A percentile compares a stretch with the other conserved stretches of the same genome.
Conservation (phyloP, 2,113 vertebrate genomes). For the Labeo rohita region DNA sequence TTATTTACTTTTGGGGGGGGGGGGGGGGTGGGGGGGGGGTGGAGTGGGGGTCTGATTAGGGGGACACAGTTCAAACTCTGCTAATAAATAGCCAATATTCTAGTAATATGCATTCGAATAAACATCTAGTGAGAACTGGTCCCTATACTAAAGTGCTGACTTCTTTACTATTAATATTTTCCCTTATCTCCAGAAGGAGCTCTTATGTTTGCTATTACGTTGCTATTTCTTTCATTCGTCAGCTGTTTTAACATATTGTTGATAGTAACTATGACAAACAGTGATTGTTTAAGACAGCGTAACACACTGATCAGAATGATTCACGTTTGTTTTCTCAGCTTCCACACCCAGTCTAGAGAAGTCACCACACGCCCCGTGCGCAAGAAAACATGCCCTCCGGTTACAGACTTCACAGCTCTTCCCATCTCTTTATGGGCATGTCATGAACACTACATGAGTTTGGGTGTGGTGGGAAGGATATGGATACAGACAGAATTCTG, state of each 20-base stretch:
- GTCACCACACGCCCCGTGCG: conserved; percentile 38
- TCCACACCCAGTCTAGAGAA: conserved; percentile 45
- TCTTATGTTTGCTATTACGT: not conserved
- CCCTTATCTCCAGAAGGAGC: not conserved
- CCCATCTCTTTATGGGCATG: conserved; percentile 6
- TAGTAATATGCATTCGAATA: too few relatives aligned
- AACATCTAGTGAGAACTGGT: too few relatives aligned
- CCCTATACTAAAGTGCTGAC: not conserved
- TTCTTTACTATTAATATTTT: not conserved
- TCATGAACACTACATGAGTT: not conserved
- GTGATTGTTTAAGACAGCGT: conserved; percentile 8
- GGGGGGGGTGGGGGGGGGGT: too few relatives aligned
- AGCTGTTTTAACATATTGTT: not conserved
- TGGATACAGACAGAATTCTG: not conserved
- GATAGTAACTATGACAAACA: not conserved
- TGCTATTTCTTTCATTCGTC: not conserved
- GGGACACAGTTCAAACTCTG: too few relatives aligned
- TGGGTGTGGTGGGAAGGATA: conserved; percentile 7
- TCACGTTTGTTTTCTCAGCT: not conserved
- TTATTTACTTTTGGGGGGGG: too few relatives aligned
- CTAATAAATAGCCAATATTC: too few relatives aligned
- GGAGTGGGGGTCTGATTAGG: too few relatives aligned
- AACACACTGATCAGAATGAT: conserved; percentile 33
- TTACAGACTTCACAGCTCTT: conserved; percentile 42
- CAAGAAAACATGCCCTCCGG: conserved; percentile 23